Evolutionary conservation across 2,113 vertebrate genomes (phyloP), one percentile per base, ranked within the genome.

Genomic region (Eupsittula cactorum): DNA sequence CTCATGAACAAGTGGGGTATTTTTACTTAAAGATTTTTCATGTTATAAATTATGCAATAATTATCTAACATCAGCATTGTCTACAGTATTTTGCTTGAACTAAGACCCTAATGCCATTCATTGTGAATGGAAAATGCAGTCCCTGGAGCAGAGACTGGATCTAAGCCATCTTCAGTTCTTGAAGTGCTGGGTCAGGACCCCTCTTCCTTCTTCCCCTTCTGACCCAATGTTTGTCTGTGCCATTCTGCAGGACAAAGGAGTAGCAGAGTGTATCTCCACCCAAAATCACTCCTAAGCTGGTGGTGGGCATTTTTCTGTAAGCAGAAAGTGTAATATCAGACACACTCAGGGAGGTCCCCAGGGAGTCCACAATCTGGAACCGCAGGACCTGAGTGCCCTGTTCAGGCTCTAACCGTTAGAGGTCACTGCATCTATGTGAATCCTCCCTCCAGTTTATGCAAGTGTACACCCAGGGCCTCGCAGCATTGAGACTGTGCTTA

Each of bases 1-100:
- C 28, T 86, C 28, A 33, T 62, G 57, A 92, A 70, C 10, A 78
- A 63, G 37, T 42, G 42, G 31, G 33, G 1, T 5, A 19, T 94
- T 93, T 82, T 82, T 62, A 63, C 65, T 82, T 80, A 29, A 86
- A 82, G 67, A 86, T 75, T 84, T 92, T 93, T 91, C 55, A 73
- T 67, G 24, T 96, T 84, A 93, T 96, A 70, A 95, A 96, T 95
- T 91, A 85, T 84, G 69, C 71, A 92, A 28, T 94, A 91, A 86
- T 96, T 95, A 92, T 94, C 80, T 96, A 83, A 90, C 78, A 87
- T 95, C 68, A 90, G 62, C 49, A 46, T 86, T 69, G 64, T 95
- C 86, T 93, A 71, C 69, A 85, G 39, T 68, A 84, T 92, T 91
- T 95, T 92, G 42, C 84, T 82, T 95, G 86, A 95, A 92, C 89